A percentile compares a stretch with the other conserved stretches of the same genome.
These are phyloP conservation scores for Tachina grossa DNA, from an alignment of 2,888 invertebrate species.

Conservation along the genomic window DNA sequence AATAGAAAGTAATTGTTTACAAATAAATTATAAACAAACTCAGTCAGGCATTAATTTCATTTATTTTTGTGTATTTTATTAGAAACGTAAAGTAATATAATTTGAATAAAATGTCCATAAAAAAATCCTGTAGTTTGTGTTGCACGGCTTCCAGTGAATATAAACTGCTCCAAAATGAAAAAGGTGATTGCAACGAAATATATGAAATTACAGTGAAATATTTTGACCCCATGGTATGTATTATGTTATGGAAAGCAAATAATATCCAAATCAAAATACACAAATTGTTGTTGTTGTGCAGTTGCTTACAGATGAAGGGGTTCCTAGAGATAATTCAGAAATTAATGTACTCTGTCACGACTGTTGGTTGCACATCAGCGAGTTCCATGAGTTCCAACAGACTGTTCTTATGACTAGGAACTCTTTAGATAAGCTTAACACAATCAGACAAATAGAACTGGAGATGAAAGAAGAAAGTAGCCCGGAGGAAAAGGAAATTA, in stretches of 20 bases:
- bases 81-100: background rate
- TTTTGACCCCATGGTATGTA: slow-evolving; percentile 66
- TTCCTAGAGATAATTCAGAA: background rate
- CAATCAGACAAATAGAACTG: slow-evolving; percentile 22
- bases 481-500: background rate
- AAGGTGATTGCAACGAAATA: slow-evolving; percentile 53
- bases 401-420: slow-evolving; percentile 42
- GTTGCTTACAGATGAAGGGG: slow-evolving; percentile 33
- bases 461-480: slow-evolving; percentile 37
- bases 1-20: slow-evolving; percentile 39
- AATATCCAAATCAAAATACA: background rate
- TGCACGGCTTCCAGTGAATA: slow-evolving; percentile 43
- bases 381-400: slow-evolving; percentile 65
- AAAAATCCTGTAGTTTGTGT: slow-evolving; percentile 60
- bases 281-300: slow-evolving; percentile 8
- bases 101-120: slow-evolving; percentile 45
- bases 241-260: background rate
- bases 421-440: slow-evolving; percentile 9
- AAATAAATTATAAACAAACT: slow-evolving; percentile 24
- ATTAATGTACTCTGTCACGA: slow-evolving; percentile 48
- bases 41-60: slow-evolving; percentile 17
- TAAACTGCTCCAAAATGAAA: slow-evolving; percentile 53
- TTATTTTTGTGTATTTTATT: background rate
- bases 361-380: slow-evolving; percentile 62
- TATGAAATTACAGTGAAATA: slow-evolving; percentile 67